Evolutionary conservation across 2,888 invertebrate genomes (phyloP), one percentile per base, ranked within the genome.

Genomic region (Plagodis dolabraria): DNA sequence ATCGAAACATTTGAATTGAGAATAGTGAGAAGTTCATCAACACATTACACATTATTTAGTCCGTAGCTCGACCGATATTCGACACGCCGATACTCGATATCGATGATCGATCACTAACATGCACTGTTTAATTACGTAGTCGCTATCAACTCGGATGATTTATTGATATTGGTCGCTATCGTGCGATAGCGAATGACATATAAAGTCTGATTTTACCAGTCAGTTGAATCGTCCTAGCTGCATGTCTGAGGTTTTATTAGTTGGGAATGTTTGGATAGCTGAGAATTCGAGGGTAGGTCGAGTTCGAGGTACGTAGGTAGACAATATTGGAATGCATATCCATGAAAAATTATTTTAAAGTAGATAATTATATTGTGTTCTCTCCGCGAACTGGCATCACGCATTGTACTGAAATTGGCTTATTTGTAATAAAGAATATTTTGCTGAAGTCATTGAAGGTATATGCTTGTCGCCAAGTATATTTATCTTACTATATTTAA

Each of bases 141-240:
- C 71, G 75, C 80, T 87, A 89, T 88, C 86, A 74, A 70, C 60
- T 70, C 50, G 75, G 68, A 89, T 89, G 89, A 91, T 91, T 89
- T 91, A 91, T 90, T 85, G 87, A 89, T 89, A 91, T 89, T 88
- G 83, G 77, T 75, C 72, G 74, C 72, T 79, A 80, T 75, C 76
- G 68, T 64, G 56, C 71, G 86, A 84, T 84, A 67, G 52, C 64
- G 57, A 63, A 56, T 67, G 68, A 65, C 69, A 68, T 59, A 56
- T 57, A 66, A 56, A 67, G 65, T 62, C 47, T 65, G 47, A 52
- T 53, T 68, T 64, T 64, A 63, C 65, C 51, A 67, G 55, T 42
- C 51, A 66, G 55, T 42, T 53, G 44, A 33, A 10, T 57, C 54
- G 58, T 47, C 53, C 60, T 53, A 49, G 49, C 53, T 57, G 45